Evolutionary conservation across 2,797 vertebrate genomes (phyloP).

Genomic region (Pipistrellus kuhlii): DNA sequence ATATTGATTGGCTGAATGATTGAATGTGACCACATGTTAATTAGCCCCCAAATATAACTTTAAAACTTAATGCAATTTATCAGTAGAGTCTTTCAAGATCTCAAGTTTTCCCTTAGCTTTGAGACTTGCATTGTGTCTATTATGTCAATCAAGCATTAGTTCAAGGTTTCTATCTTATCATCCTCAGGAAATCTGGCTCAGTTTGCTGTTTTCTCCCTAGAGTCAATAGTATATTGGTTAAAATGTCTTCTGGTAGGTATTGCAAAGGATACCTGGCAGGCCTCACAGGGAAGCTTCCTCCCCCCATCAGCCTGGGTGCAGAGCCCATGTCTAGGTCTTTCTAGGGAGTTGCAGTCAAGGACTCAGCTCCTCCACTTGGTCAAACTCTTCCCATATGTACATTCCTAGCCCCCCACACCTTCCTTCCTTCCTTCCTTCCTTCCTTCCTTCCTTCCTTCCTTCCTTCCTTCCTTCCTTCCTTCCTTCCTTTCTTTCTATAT

Average conservation of each 20-base stretch:
- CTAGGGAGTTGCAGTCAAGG: neutral
- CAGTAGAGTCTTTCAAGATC: neutral
- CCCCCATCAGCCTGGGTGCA: neutral
- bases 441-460: too few relatives aligned
- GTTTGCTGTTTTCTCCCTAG: neutral
- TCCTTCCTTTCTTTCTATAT: too few relatives aligned
- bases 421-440: neutral
- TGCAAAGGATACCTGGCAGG: neutral
- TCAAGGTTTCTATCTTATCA: neutral
- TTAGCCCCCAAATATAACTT: conserved; percentile 24
- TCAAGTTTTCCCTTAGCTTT: conserved; percentile 35
- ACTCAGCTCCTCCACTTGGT: neutral
- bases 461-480: too few relatives aligned
- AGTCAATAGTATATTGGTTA: neutral
- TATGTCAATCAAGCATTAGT: conserved; percentile 33
- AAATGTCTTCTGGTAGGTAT: neutral
- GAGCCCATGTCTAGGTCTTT: neutral
- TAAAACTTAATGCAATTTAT: neutral
- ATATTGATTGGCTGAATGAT: neutral
- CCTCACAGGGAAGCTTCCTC: neutral
- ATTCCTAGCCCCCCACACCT: neutral
- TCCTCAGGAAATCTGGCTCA: neutral
- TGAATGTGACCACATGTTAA: neutral
- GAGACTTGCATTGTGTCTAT: neutral
- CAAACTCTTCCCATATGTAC: neutral